These are phyloP conservation scores for Parnassius apollo DNA, from an alignment of 2,888 invertebrate species.

Conservation along the genomic window DNA sequence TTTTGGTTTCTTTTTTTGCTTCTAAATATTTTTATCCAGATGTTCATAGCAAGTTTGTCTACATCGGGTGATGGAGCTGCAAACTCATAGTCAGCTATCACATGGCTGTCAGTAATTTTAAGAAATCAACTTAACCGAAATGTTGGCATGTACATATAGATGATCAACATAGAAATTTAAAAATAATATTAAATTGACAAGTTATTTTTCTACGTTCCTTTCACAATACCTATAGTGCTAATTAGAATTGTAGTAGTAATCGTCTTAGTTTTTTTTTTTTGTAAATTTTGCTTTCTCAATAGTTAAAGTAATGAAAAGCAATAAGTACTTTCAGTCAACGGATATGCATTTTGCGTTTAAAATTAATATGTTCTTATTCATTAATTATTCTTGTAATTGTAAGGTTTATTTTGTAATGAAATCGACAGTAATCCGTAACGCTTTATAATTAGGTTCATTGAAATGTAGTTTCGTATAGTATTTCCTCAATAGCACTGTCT, in stretches of 20 bases:
- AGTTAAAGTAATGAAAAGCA: constrained; percentile 22
- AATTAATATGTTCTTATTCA: constrained; percentile 27
- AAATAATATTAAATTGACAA: constrained; percentile 74
- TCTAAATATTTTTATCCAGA: constrained; percentile 7
- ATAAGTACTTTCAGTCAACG: constrained; percentile 25
- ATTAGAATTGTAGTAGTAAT: constrained; percentile 37
- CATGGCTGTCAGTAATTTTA: constrained; percentile 81
- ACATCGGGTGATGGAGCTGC: constrained; percentile 65
- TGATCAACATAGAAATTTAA: constrained; percentile 76
- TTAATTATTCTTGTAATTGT: constrained; percentile 46
- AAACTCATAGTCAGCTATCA: constrained; percentile 80
- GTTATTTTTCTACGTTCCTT: constrained; percentile 79
- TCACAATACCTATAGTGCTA: constrained; percentile 59
- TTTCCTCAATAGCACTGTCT: constrained; percentile 65
- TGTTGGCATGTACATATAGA: constrained; percentile 80
- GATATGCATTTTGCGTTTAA: constrained; percentile 5
- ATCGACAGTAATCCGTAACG: constrained; percentile 73
- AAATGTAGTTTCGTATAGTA: constrained; percentile 72
- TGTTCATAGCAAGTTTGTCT: constrained; percentile 62
- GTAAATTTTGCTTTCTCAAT: constrained; percentile 40
- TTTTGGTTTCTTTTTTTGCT: constrained; percentile 26
- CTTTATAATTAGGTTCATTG: constrained; percentile 79
- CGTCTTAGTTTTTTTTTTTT: constrained; percentile 36
- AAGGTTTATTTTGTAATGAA: constrained; percentile 59
- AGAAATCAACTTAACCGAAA: constrained; percentile 72